These are phyloP conservation scores for Basileuterus tristriatus DNA, from an alignment of 2,797 vertebrate genomes.

Conservation along the genomic window DNA sequence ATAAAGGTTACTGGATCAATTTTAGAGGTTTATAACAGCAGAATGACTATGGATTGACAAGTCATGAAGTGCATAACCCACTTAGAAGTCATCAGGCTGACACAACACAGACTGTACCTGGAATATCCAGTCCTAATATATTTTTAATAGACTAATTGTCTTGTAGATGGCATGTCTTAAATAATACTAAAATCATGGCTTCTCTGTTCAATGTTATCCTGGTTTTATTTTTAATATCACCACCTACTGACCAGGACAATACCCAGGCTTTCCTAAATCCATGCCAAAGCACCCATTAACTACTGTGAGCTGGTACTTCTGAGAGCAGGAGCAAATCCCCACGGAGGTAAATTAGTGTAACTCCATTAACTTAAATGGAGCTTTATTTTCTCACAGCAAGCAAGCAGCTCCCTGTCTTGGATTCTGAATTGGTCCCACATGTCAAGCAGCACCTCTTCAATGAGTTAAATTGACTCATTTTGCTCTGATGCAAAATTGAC, in stretches of 20 bases:
- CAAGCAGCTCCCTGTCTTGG: neutral
- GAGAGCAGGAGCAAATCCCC: constrained; percentile 11
- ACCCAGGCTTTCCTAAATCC: neutral
- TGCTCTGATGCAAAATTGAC: neutral
- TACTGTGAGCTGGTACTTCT: neutral
- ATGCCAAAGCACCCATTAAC: constrained; percentile 31
- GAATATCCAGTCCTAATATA: neutral
- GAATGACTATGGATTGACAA: constrained; percentile 9
- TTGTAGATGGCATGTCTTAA: neutral
- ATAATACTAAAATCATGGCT: neutral
- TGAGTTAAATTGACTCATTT: neutral
- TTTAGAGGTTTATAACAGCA: constrained; percentile 10
- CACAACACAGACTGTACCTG: neutral
- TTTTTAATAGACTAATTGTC: neutral
- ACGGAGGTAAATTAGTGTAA: neutral
- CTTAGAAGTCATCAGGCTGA: constrained; percentile 29
- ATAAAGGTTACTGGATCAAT: constrained; percentile 46
- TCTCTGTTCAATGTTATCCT: neutral
- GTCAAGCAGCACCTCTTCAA: neutral
- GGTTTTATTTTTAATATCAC: neutral
- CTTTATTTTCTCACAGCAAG: constrained; percentile 8
- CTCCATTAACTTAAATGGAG: constrained; percentile 8
- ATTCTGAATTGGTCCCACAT: neutral
- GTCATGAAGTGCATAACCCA: neutral
- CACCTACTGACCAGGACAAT: neutral